Percentiles rank a stretch among this genome's conserved stretches.
Evolutionary conservation across 2,888 invertebrate species (phyloP).

Genomic region (Drosophila ochracea): DNA sequence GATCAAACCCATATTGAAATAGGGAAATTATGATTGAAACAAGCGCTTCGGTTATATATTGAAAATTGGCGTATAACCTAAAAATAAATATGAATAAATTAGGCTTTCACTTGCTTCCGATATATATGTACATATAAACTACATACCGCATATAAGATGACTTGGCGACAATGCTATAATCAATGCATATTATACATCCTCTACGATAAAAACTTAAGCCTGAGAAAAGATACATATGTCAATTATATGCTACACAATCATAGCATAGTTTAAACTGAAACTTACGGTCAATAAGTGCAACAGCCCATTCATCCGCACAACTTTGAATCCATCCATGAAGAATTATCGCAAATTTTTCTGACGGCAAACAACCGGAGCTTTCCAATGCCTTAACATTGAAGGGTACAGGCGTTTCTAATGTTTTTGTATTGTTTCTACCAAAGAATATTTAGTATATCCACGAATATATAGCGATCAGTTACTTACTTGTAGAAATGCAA

Average conservation of each 20-base stretch:
- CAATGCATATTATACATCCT: constrained; percentile 84
- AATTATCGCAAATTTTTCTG: constrained; percentile 82
- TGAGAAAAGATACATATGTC: constrained; percentile 39
- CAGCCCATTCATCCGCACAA: constrained; percentile 81
- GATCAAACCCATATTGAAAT: constrained; percentile 76
- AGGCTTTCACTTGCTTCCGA: not conserved
- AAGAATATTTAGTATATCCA: not conserved
- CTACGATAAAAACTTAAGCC: constrained; percentile 81
- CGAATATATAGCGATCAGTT: not conserved
- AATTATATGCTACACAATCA: not conserved
- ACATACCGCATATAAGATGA: constrained; percentile 79
- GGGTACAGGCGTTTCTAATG: constrained; percentile 47
- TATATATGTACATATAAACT: not conserved
- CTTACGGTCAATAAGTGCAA: constrained; percentile 78
- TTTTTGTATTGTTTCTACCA: constrained; percentile 64
- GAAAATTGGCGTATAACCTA: constrained; percentile 76
- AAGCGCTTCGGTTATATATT: constrained; percentile 72
- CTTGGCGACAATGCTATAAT: constrained; percentile 78
- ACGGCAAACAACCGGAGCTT: constrained; percentile 66
- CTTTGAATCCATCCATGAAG: constrained; percentile 84
- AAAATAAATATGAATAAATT: not conserved
- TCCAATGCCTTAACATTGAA: constrained; percentile 38
- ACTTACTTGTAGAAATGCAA: constrained; percentile 65
- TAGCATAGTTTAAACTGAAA: not conserved
- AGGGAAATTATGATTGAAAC: constrained; percentile 67